A percentile compares a stretch with the other conserved stretches of the same genome.
phyloP scores from a whole-genome alignment of 2,113 vertebrate genomes.

The Pseudopodoces humilis region DNA sequence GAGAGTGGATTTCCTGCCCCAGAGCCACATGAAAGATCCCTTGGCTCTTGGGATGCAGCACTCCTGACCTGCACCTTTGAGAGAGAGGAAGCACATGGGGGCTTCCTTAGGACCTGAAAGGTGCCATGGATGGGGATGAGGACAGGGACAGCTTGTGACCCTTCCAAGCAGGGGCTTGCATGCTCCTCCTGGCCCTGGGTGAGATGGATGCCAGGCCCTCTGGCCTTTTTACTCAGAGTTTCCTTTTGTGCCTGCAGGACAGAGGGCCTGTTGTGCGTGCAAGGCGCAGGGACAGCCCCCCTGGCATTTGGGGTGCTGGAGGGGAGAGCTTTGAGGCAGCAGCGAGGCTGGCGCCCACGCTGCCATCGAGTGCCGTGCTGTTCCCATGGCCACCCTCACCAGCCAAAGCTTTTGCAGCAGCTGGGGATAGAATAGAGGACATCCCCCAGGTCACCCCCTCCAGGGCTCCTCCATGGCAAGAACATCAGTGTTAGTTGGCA shows the following conservation, averaged over 20 bases:
- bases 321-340: background rate
- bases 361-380: fast-evolving
- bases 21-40: background rate
- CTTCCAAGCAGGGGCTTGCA: background rate
- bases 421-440: background rate
- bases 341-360: background rate
- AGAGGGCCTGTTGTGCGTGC: background rate
- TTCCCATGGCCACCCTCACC: background rate
- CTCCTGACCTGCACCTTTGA: background rate
- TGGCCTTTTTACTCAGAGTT: slow-evolving; percentile 41
- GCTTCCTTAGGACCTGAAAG: background rate
- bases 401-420: background rate
- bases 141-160: background rate
- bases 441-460: background rate
- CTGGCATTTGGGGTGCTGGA: background rate
- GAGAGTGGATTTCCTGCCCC: background rate
- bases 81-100: background rate
- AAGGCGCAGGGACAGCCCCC: background rate
- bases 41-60: background rate
- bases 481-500: background rate
- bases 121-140: background rate
- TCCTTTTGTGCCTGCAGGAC: slow-evolving; percentile 24
- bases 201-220: background rate
- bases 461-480: background rate
- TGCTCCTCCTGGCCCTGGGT: background rate